These are phyloP conservation scores for Adineta ricciae DNA, from an alignment of 2,888 invertebrate species.

Conservation along the genomic window DNA sequence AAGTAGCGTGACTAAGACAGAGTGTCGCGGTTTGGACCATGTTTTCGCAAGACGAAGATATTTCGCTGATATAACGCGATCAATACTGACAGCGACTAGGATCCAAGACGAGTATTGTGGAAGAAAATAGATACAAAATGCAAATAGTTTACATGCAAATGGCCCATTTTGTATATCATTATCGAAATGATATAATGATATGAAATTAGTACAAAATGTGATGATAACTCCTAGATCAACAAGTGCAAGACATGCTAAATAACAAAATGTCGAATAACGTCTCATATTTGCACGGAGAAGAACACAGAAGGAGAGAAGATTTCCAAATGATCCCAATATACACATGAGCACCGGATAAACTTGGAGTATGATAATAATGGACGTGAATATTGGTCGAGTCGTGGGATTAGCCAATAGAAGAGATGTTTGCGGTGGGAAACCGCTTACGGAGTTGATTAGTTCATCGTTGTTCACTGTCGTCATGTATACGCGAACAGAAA, in stretches of 20 bases:
- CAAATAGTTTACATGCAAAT: conserved; percentile 28
- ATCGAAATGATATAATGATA: conserved; percentile 26
- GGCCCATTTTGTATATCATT: conserved; percentile 27
- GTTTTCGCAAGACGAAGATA: conserved; percentile 10
- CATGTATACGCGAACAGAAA: not conserved
- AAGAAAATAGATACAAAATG: conserved; percentile 33
- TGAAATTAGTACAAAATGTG: conserved; percentile 32
- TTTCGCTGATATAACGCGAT: conserved; percentile 29
- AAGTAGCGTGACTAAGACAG: conserved; percentile 17
- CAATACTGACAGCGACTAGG: conserved; percentile 32
- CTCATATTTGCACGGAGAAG: conserved; percentile 26
- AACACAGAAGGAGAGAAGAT: conserved; percentile 28
- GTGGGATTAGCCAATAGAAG: not conserved
- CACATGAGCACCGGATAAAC: conserved; percentile 6
- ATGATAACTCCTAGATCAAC: conserved; percentile 27
- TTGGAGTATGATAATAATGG: not conserved
- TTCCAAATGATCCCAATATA: conserved; percentile 14
- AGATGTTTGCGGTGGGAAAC: not conserved
- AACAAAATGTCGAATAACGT: conserved; percentile 31
- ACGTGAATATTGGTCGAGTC: not conserved
- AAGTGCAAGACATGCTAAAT: conserved; percentile 30
- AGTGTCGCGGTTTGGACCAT: conserved; percentile 29
- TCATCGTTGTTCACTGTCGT: not conserved
- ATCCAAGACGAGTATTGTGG: conserved; percentile 33
- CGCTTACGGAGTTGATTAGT: not conserved